phyloP scores from a whole-genome alignment of 2,888 invertebrate genomes.

The Rambutsinella grinnellia region DNA sequence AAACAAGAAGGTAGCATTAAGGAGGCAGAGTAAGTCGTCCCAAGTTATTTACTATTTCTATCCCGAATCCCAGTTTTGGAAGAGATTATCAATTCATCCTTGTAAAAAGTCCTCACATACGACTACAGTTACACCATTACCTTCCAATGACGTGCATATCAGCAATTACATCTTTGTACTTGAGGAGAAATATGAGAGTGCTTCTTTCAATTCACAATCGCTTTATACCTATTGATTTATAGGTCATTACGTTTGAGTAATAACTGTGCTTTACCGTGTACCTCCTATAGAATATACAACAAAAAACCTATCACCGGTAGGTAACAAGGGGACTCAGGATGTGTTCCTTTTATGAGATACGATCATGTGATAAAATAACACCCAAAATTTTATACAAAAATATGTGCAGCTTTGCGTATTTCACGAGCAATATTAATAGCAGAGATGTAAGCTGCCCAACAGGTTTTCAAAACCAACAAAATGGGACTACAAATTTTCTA shows the following conservation, averaged over 20 bases:
- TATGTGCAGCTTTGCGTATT: neutral
- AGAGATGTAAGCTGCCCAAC: neutral
- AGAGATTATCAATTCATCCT: slow-evolving; percentile 4
- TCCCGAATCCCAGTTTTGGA: neutral
- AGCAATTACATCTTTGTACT: neutral
- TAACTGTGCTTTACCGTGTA: slow-evolving; percentile 21
- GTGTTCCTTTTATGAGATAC: neutral
- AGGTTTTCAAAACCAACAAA: slow-evolving; percentile 10
- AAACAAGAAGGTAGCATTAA: neutral
- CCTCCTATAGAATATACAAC: no score
- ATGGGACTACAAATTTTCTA: no score
- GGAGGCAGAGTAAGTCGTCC: neutral
- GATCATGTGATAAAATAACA: neutral
- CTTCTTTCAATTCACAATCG: neutral
- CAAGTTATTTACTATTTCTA: neutral
- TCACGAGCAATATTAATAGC: neutral
- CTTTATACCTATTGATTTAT: slow-evolving; percentile 15
- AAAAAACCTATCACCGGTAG: neutral
- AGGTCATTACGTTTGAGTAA: slow-evolving; percentile 29
- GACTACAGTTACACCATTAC: neutral
- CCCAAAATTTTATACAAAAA: slow-evolving; percentile 3
- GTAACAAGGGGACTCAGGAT: slow-evolving; percentile 4
- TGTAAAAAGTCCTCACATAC: slow-evolving; percentile 1
- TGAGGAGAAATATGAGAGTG: neutral
- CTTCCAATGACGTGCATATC: neutral